phyloP scores from a whole-genome alignment of 2,113 vertebrate genomes.

The Neolamprologus kungweensis region DNA sequence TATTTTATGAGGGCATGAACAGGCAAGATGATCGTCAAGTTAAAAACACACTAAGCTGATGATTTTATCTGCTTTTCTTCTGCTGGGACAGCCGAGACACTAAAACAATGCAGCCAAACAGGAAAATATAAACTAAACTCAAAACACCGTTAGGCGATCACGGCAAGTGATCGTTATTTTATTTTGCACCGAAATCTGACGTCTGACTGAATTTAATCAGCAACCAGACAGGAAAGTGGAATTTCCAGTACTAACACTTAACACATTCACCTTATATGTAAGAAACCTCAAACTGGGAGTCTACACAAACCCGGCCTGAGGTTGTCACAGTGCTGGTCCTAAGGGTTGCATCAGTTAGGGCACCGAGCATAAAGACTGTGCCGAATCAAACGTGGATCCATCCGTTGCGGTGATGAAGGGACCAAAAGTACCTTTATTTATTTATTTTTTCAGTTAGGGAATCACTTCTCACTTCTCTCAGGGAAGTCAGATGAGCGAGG shows the following conservation, averaged over 20 bases:
- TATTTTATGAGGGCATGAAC: not conserved
- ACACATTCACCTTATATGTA: not conserved
- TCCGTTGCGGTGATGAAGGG: not conserved
- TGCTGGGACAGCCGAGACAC: not conserved
- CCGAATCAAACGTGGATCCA: not conserved
- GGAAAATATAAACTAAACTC: not conserved
- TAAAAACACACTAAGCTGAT: not conserved
- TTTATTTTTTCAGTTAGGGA: rapidly evolving
- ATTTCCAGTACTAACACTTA: not conserved
- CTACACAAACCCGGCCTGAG: not conserved
- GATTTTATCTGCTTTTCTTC: not conserved
- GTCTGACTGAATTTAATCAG: not conserved
- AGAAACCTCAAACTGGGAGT: not conserved
- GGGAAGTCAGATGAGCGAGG: not conserved
- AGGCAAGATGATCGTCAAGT: not conserved
- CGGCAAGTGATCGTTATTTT: not conserved
- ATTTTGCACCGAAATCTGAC: not conserved
- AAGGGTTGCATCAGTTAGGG: not conserved
- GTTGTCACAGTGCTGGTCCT: not conserved
- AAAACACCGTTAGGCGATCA: rapidly evolving
- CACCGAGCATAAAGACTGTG: not conserved
- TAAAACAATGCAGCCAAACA: not conserved
- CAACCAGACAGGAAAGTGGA: not conserved
- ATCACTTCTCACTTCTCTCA: not conserved
- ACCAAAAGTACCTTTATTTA: not conserved